Base-by-base conservation (phyloP, 2,113 vertebrate genomes). In the Spheniscus mendiculus region DNA sequence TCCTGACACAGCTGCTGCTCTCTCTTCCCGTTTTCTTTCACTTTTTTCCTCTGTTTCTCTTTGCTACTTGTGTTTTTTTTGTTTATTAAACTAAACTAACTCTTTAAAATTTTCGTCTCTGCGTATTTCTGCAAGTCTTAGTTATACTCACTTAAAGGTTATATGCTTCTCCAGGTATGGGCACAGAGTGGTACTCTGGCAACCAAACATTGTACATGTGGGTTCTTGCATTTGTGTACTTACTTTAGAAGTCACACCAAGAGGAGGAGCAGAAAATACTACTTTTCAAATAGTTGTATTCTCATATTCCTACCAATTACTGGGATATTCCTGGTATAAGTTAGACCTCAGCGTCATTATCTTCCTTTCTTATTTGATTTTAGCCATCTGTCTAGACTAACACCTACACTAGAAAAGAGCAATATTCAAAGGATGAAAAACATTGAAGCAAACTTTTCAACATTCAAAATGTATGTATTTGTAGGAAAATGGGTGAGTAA, bases 121-220 rank as follows among this genome's bases (percentile, higher is more conserved):
- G 12, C 9, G 2, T 47, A 8, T 65, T 81, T 91, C 63, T 62
- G 12, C 19, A n/a, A 29, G 6, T 19, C 26, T 47, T 59, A 12
- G 1, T 29, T 62, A 32, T 17, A 5, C 30, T 47, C 66, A 9
- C 8, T 70, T 3, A 5, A 63, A 79, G 29, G 9, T 36, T 62
- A 19, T 53, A 3, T 45, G 14, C 21, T 79, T 77, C 36, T 73
- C 15, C 30, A 38, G 8, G 6, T 38, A 18, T 20, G 12, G 53
- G 26, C 23, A 26, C 13, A 18, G 13, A 42, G 9, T 27, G 6
- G 7, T 62, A n/a, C 21, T 6, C 13, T 83, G 79, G 42, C 12
- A 36, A 45, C 9, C 5, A 53, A 17, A 26, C 0, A 0, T 29
- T 32, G 3, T 27, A 17, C 11, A 0, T 11, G 2, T 53, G 19